Base-by-base conservation (phyloP, 2,113 vertebrate genomes). In the Sturnus vulgaris region DNA sequence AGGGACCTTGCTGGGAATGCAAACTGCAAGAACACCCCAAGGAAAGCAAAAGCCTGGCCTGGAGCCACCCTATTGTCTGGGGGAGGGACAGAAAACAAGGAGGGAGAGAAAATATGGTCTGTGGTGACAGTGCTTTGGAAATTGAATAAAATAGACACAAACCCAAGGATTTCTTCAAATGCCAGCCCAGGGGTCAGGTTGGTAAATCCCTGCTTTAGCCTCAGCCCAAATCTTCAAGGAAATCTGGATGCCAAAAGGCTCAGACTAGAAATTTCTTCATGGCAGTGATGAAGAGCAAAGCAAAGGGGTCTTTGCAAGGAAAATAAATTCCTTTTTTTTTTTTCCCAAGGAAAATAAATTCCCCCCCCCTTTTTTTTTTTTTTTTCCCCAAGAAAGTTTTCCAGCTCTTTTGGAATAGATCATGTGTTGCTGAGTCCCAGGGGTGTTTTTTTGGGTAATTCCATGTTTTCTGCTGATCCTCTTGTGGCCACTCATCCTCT, bases 61-160 rank as follows among this genome's bases (percentile, higher is more conserved):
- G 63, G 14, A 86, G 92, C 92, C 79, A 73, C 56, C 55, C 79
- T 49, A 94, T 96, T 95, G 96, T 95, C 20, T 66, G 23, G n/a
- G 9, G 27, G 33, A 52, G 76, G 9, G 12, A 47, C 46, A 76
- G 82, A 86, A 84, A 64, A 78, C 12, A 39, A 69, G 27, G 33
- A 52, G 76, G 9, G 12, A 47, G 42, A 76, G 82, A 86, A 90
- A 90, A 80, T 30, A 81, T 1, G 10, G 30, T 18, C 84, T 80
- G 63, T 70, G 80, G 78, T 86, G 71, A 88, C 56, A 37, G 7
- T 9, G 90, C 33, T 86, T 85, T 0, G 1, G 46, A 25, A 92
- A 66, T 12, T 40, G 16, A 46, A 31, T 76, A 40, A 39, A 56
- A n/a, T 8, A 77, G 64, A 75, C 80, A 88, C 47, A 83, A 93